Base-by-base conservation (phyloP, 2,797 vertebrate species). In the Philypnodon macrostomus region DNA sequence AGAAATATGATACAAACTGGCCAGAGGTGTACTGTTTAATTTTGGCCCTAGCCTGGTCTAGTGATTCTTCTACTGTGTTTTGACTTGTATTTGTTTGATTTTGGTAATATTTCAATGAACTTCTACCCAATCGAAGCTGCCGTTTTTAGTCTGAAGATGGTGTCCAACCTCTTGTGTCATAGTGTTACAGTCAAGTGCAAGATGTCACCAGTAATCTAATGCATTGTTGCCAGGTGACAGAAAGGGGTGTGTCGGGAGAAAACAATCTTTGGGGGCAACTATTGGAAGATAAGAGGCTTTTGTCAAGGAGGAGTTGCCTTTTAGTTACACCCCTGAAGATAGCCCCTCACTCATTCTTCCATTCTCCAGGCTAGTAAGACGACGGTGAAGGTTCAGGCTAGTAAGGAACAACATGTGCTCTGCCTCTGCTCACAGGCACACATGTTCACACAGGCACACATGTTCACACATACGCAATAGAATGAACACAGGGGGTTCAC, bases 191-290 rank as follows among this genome's bases (percentile, higher is more conserved):
- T 67, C 75, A 68, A 67, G 32, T 54, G 58, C 17, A 50, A 41
- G 69, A 61, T 70, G 72, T 81, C 67, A 53, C 61, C 60, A 29
- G 47, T 38, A 39, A 62, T 66, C 64, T 49, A 56, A 62, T 73
- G 71, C 62, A 47, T 67, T 62, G 58, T 49, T 32, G 70, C 70
- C 69, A 76, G 80, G 83, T 47, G 52, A 85, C 77, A 60, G 35
- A 83, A 66, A 63, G 57, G 63, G 73, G 73, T 15, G 66, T 80
- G 77, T 71, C 49, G 58, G 40, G 60, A 55, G 66, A 57, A 69
- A 53, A 78, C 71, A 79, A 84, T 85, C 63, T 66, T 68, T n/a
- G n/a, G n/a, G n/a, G n/a, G n/a, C n/a, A n/a, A n/a, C n/a, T n/a
- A n/a, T n/a, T n/a, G n/a, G n/a, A n/a, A n/a, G n/a, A n/a, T n/a